Conservation (phyloP, 2,888 invertebrate species). For the Chloroclysta siterata region DNA sequence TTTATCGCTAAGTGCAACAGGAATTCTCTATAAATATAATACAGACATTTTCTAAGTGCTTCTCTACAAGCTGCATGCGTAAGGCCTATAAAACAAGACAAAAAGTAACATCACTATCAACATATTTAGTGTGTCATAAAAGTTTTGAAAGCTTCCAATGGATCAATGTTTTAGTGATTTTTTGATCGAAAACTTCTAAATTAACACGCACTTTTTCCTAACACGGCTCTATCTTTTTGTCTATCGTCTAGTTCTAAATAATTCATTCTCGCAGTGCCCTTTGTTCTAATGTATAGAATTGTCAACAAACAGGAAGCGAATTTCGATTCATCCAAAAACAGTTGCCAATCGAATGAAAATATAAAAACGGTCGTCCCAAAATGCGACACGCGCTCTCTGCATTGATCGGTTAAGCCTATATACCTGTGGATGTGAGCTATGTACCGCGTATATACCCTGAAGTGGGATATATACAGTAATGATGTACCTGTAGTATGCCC, state of each 20-base stretch:
- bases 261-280: not conserved
- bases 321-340: constrained; percentile 16
- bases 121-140: not conserved
- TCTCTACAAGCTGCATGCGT: not conserved
- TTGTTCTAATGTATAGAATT: not conserved
- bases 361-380: constrained; percentile 28
- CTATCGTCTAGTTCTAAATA: not conserved
- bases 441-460: constrained; percentile 20
- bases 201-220: not conserved
- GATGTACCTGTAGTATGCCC: constrained; percentile 1
- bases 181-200: not conserved
- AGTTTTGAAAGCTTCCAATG: not conserved
- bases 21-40: not conserved
- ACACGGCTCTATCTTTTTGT: not conserved
- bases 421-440: constrained; percentile 27
- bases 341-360: constrained; percentile 16
- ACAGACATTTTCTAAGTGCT: not conserved
- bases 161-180: not conserved
- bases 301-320: not conserved
- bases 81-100: not conserved
- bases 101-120: not conserved
- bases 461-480: constrained; percentile 25
- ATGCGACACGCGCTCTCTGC: constrained; percentile 20
- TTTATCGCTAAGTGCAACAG: constrained; percentile 3
- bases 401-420: constrained; percentile 31